These are phyloP conservation scores for Rapana venosa DNA, from an alignment of 2,888 invertebrate genomes.

Conservation along the genomic window DNA sequence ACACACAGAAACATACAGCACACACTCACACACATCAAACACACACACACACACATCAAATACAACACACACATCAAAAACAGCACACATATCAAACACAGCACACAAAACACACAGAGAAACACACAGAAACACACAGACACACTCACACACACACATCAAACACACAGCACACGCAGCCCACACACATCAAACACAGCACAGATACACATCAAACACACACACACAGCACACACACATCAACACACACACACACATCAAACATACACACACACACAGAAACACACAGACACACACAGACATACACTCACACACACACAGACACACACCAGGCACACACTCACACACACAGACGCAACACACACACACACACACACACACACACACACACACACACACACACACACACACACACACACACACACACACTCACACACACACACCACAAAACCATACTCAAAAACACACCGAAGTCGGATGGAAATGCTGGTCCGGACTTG, in stretches of 20 bases:
- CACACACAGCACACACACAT: background rate
- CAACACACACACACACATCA: background rate
- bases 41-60: background rate
- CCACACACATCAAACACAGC: background rate
- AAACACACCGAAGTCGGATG: too few relatives aligned
- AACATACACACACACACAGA: constrained; percentile 17
- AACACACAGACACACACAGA: too few relatives aligned
- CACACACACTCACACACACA: too few relatives aligned
- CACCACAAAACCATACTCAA: too few relatives aligned
- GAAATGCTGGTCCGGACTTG: too few relatives aligned
- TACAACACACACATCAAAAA: background rate
- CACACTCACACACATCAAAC: too few relatives aligned
- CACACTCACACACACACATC: too few relatives aligned
- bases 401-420: constrained; percentile 7
- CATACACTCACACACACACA: background rate
- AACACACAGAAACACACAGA: too few relatives aligned
- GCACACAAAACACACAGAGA: too few relatives aligned
- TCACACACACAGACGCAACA: background rate
- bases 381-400: background rate
- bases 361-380: too few relatives aligned
- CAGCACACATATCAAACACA: background rate
- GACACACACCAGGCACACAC: background rate
- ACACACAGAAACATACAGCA: too few relatives aligned
- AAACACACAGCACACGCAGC: background rate
- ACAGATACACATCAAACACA: constrained; percentile 16